Evolutionary conservation across 2,113 vertebrate genomes (phyloP).

Genomic region (Halichoerus grypus): DNA sequence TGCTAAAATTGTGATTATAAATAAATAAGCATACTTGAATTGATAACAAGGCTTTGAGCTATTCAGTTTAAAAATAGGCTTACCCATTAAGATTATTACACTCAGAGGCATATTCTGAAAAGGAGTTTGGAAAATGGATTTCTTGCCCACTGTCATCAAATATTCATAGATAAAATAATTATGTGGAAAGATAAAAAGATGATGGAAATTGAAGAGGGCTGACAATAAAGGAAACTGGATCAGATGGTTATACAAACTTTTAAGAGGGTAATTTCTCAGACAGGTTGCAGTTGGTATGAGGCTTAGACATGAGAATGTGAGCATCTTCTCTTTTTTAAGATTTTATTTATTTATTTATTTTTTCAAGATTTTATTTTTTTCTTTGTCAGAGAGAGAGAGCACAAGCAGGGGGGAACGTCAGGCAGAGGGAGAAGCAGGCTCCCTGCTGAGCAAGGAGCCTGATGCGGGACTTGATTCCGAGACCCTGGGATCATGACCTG

Average conservation of each 20-base stretch:
- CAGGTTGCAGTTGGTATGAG: background rate
- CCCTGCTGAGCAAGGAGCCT: background rate
- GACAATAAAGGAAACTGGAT: background rate
- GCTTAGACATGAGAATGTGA: background rate
- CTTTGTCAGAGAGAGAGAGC: background rate
- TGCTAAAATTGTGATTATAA: slow-evolving; percentile 60
- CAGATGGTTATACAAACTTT: background rate
- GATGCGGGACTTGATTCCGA: background rate
- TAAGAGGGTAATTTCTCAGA: background rate
- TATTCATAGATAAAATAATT: slow-evolving; percentile 78
- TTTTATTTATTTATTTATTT: background rate
- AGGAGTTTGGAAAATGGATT: slow-evolving; percentile 68
- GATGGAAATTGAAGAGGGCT: slow-evolving; percentile 1
- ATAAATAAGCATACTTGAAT: slow-evolving; percentile 56
- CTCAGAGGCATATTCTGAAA: slow-evolving; percentile 67
- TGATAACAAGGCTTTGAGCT: slow-evolving; percentile 54
- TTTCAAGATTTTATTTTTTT: background rate
- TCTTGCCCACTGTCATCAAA: slow-evolving; percentile 70
- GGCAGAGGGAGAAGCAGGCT: background rate
- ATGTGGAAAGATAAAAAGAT: slow-evolving; percentile 53
- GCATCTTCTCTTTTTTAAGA: background rate
- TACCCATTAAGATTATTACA: slow-evolving; percentile 74
- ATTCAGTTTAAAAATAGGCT: slow-evolving; percentile 73
- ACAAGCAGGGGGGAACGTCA: background rate
- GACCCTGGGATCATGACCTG: background rate